These are phyloP conservation scores for Spinus olivaceus DNA, from an alignment of 2,797 vertebrate genomes.

Conservation along the genomic window DNA sequence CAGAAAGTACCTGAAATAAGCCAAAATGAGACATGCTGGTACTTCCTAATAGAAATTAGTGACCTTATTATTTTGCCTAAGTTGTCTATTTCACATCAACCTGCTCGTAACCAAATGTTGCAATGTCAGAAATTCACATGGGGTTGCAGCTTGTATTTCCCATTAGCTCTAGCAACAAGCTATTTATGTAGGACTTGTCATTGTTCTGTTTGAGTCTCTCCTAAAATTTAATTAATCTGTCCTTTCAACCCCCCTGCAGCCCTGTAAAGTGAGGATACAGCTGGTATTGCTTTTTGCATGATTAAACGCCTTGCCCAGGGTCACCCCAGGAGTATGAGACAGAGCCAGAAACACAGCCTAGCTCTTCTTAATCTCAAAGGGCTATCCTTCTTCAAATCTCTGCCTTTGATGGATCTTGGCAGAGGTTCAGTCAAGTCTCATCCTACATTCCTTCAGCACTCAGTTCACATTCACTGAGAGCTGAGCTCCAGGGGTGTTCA, in stretches of 20 bases:
- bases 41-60: background rate
- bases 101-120: background rate
- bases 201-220: background rate
- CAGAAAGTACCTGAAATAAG: background rate
- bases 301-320: slow-evolving; percentile 53
- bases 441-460: slow-evolving; percentile 52
- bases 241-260: slow-evolving; percentile 41
- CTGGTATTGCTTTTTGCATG: slow-evolving; percentile 54
- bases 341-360: slow-evolving; percentile 36
- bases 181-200: slow-evolving; percentile 33
- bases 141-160: background rate
- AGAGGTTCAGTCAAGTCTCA: slow-evolving; percentile 57
- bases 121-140: background rate
- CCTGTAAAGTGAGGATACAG: slow-evolving; percentile 22
- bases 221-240: slow-evolving; percentile 62
- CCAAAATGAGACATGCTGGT: background rate
- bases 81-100: background rate
- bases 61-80: background rate
- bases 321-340: slow-evolving; percentile 32
- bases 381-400: slow-evolving; percentile 37
- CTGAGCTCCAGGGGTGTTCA: slow-evolving; percentile 34
- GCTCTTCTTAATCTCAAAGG: slow-evolving; percentile 33
- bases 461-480: slow-evolving; percentile 23
- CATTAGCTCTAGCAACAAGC: slow-evolving; percentile 8
- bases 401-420: slow-evolving; percentile 55